phyloP scores from a whole-genome alignment of 2,113 vertebrate genomes.

The Cromileptes altivelis region DNA sequence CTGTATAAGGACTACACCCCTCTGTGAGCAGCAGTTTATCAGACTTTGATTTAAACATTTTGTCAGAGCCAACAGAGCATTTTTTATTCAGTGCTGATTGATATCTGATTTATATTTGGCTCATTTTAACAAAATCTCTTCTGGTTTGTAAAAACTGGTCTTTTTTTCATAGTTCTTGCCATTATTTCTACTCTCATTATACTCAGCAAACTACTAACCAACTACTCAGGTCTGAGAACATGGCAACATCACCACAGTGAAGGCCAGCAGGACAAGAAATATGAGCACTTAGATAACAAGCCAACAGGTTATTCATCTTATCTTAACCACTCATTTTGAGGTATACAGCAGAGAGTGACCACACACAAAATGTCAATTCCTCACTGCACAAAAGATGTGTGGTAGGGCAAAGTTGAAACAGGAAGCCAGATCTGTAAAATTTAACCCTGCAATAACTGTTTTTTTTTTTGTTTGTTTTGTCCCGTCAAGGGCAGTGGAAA shows the following conservation, averaged over 20 bases:
- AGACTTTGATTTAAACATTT: background rate
- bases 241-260: background rate
- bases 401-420: background rate
- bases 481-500: background rate
- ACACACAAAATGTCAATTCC: background rate
- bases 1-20: constrained; percentile 13
- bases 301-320: background rate
- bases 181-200: background rate
- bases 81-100: background rate
- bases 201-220: background rate
- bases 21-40: background rate
- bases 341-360: background rate
- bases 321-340: background rate
- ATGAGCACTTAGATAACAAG: background rate
- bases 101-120: background rate
- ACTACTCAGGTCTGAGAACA: background rate
- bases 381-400: background rate
- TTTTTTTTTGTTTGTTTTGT: no score
- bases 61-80: background rate
- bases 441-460: background rate
- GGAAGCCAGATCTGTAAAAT: background rate
- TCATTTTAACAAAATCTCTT: background rate
- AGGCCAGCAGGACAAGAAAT: background rate
- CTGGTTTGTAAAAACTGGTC: background rate
- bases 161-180: background rate